phyloP scores from a whole-genome alignment of 1,140 invertebrate genomes.

The Colletes gigas region DNA sequence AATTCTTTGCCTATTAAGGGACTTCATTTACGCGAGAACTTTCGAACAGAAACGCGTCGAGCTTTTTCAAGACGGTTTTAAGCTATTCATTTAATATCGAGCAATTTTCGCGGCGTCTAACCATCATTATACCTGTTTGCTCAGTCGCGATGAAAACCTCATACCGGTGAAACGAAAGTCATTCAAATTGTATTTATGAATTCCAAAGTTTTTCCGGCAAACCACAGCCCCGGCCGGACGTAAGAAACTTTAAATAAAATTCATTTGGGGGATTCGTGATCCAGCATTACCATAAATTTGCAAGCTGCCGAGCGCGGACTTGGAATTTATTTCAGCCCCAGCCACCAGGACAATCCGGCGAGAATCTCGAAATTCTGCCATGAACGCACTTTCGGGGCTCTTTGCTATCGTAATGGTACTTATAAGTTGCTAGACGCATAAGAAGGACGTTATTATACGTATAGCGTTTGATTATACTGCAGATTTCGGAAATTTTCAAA shows the following conservation, averaged over 20 bases:
- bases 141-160: constrained; percentile 51
- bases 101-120: constrained; percentile 35
- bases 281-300: constrained; percentile 75
- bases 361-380: constrained; percentile 54
- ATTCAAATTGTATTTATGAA: constrained; percentile 73
- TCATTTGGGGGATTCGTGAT: constrained; percentile 74
- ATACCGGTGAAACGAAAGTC: constrained; percentile 55
- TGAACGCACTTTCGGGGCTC: constrained; percentile 43
- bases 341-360: constrained; percentile 52
- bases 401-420: constrained; percentile 47
- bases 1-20: too few relatives aligned
- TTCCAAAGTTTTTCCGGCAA: constrained; percentile 69
- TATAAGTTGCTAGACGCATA: constrained; percentile 50
- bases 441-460: constrained; percentile 27
- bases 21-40: too few relatives aligned
- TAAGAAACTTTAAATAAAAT: constrained; percentile 76
- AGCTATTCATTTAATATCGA: constrained; percentile 47
- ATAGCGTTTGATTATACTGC: not conserved
- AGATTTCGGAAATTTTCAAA: not conserved
- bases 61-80: not conserved
- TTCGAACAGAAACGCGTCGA: too few relatives aligned
- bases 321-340: constrained; percentile 70
- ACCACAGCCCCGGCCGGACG: constrained; percentile 49
- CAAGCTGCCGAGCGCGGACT: constrained; percentile 65
- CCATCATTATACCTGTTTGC: constrained; percentile 58